A percentile compares a stretch with the other conserved stretches of the same genome.
Evolutionary conservation across 2,113 vertebrate species (phyloP).

Genomic region (Aphyosemion australe): DNA sequence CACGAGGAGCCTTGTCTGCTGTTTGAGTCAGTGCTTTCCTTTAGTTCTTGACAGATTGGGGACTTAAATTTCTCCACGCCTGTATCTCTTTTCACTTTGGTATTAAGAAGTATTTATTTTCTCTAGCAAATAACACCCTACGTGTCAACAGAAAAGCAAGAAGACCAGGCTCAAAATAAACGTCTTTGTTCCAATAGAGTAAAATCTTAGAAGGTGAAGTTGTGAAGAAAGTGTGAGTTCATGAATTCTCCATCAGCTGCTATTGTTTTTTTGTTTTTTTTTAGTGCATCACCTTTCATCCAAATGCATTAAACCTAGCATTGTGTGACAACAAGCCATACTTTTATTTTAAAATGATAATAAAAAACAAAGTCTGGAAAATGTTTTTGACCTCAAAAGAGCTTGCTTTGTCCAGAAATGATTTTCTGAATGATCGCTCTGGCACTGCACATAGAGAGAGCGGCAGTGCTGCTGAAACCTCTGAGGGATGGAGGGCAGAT

Average conservation of each 20-base stretch:
- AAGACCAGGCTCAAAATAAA: slow-evolving; percentile 12
- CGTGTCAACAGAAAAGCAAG: slow-evolving; percentile 36
- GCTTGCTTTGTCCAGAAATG: not conserved
- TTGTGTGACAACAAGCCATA: not conserved
- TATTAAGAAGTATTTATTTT: slow-evolving; percentile 24
- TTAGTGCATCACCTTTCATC: slow-evolving; percentile 2
- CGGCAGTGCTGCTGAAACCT: slow-evolving; percentile 39
- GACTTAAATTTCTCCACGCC: slow-evolving; percentile 43
- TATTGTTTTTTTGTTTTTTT: not conserved
- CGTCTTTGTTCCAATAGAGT: slow-evolving; percentile 6
- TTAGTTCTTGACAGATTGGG: slow-evolving; percentile 67
- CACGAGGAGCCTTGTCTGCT: slow-evolving; percentile 49
- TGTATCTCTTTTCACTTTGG: slow-evolving; percentile 30
- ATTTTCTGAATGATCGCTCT: slow-evolving; percentile 20
- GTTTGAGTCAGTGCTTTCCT: slow-evolving; percentile 49
- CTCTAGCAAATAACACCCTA: slow-evolving; percentile 15
- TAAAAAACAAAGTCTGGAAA: slow-evolving; percentile 12
- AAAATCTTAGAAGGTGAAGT: not conserved
- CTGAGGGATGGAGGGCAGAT: slow-evolving; percentile 32
- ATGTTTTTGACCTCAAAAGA: slow-evolving; percentile 9
- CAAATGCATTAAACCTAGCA: not conserved
- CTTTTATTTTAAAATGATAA: not conserved
- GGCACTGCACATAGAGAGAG: slow-evolving; percentile 22
- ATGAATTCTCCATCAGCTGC: slow-evolving; percentile 4
- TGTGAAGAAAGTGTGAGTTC: slow-evolving; percentile 3